phyloP scores from a whole-genome alignment of 2,888 invertebrate species.

The Adelphocoris suturalis region DNA sequence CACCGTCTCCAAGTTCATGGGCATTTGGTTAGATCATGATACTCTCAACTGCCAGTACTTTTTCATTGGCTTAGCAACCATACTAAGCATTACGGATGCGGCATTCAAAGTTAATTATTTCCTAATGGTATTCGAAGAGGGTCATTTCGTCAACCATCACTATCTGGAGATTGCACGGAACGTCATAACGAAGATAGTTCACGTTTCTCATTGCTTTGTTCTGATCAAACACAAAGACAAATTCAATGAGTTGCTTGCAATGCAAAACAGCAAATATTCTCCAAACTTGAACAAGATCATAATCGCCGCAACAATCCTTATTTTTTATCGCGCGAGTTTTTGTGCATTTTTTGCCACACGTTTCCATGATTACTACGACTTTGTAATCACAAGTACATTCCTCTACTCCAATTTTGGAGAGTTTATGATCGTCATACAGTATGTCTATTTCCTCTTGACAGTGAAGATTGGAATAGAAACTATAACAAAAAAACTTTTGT shows the following conservation, averaged over 20 bases:
- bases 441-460: too few relatives aligned
- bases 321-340: background rate
- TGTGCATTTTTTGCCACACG: background rate
- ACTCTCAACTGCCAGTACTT: background rate
- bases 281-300: background rate
- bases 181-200: background rate
- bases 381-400: too few relatives aligned
- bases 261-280: background rate
- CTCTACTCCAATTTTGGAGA: too few relatives aligned
- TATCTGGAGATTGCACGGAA: background rate
- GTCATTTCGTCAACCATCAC: background rate
- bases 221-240: background rate
- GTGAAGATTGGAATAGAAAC: too few relatives aligned
- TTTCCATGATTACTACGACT: too few relatives aligned
- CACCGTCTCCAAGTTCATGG: background rate
- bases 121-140: background rate
- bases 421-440: too few relatives aligned
- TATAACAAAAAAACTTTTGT: too few relatives aligned
- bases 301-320: background rate
- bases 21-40: background rate
- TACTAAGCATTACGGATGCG: background rate
- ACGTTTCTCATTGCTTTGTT: background rate
- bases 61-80: background rate
- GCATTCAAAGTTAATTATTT: background rate
- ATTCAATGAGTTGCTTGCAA: background rate